phyloP scores from a whole-genome alignment of 2,797 vertebrate genomes.

The Gallinago solitaria region DNA sequence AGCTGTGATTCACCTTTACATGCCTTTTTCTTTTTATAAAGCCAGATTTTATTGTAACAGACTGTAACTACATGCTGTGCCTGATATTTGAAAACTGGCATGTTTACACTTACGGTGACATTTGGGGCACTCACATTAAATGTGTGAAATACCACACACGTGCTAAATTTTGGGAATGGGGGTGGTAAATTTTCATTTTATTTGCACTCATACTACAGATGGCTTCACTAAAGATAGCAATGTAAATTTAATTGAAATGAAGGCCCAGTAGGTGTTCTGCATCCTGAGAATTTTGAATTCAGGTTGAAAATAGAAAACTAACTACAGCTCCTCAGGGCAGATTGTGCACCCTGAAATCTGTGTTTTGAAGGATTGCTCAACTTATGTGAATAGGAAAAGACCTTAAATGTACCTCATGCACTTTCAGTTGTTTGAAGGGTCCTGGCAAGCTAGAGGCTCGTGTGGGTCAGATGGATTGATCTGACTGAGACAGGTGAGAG shows the following conservation, averaged over 20 bases:
- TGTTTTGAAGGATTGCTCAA: slow-evolving; percentile 3
- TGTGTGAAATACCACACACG: slow-evolving; percentile 15
- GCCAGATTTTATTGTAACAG: neutral
- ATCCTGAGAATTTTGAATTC: neutral
- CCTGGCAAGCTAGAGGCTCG: neutral
- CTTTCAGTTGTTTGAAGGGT: neutral
- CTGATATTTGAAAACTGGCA: slow-evolving; percentile 10
- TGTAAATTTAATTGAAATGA: slow-evolving; percentile 3
- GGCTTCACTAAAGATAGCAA: neutral
- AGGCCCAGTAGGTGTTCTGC: neutral
- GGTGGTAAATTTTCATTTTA: slow-evolving; percentile 34
- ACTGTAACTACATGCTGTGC: neutral
- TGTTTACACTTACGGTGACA: slow-evolving; percentile 18
- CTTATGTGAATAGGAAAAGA: neutral
- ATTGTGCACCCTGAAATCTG: neutral
- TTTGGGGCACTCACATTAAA: slow-evolving; percentile 15
- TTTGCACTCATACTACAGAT: slow-evolving; percentile 18
- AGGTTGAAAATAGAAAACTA: neutral
- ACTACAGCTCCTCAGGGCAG: neutral
- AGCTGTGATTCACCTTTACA: neutral
- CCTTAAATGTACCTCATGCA: neutral
- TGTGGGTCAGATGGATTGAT: neutral
- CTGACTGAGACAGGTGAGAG: neutral
- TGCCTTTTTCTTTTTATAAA: neutral
- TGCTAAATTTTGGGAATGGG: neutral